Conservation (phyloP, 2,113 vertebrate genomes). For the Tetrax tetrax region DNA sequence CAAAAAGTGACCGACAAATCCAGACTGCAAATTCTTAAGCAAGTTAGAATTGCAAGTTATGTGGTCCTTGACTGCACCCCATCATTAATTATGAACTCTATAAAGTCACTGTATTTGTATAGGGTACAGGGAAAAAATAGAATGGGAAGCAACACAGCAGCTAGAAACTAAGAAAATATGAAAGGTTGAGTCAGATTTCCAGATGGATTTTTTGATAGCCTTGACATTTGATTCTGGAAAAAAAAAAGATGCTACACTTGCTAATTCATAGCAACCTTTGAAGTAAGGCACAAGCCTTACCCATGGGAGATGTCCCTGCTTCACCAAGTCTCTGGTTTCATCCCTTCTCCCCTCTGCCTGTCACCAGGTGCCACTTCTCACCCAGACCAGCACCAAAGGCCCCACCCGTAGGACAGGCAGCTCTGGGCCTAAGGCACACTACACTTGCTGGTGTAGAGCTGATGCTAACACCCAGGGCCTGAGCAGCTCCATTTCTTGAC, state of each 20-base stretch:
- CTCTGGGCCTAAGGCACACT: neutral
- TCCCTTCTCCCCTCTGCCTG: neutral
- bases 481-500: neutral
- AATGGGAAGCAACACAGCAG: neutral
- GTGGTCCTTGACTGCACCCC: neutral
- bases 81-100: neutral
- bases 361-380: neutral
- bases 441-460: neutral
- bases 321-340: neutral
- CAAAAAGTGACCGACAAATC: neutral
- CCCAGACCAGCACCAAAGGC: neutral
- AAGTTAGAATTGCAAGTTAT: neutral
- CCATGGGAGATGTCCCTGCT: neutral
- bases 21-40: neutral
- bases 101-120: neutral
- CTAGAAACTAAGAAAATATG: neutral
- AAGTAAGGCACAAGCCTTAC: neutral
- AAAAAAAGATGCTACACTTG: neutral
- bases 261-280: neutral
- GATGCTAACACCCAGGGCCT: neutral
- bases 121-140: neutral
- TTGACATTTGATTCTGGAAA: neutral
- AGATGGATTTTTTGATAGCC: neutral
- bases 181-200: neutral
- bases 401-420: neutral